Evolutionary conservation across 2,888 invertebrate species (phyloP).

Genomic region (Leptura quadrifasciata): DNA sequence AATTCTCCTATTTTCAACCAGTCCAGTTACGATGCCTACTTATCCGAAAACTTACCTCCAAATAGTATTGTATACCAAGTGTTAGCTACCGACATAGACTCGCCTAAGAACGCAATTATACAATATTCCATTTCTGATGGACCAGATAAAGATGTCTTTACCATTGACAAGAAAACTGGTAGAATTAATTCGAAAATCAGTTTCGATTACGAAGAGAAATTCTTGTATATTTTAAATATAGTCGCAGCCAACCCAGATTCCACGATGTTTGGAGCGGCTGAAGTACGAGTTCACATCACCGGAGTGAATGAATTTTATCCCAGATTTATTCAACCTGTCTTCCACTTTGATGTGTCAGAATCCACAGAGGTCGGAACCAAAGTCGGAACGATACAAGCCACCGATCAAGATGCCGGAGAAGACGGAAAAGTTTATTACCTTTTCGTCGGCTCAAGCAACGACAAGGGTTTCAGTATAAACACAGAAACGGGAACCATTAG

Average conservation of each 20-base stretch:
- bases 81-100: slow-evolving; percentile 89
- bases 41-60: slow-evolving; percentile 88
- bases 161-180: slow-evolving; percentile 86
- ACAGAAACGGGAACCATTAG: slow-evolving; percentile 88
- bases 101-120: slow-evolving; percentile 90
- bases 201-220: slow-evolving; percentile 92
- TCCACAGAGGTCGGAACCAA: slow-evolving; percentile 90
- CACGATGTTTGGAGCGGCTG: slow-evolving; percentile 84
- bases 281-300: slow-evolving; percentile 84
- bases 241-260: slow-evolving; percentile 92
- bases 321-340: slow-evolving; percentile 90
- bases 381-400: slow-evolving; percentile 91
- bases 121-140: slow-evolving; percentile 89
- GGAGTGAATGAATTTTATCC: slow-evolving; percentile 94
- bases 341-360: slow-evolving; percentile 95
- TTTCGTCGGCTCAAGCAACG: slow-evolving; percentile 95
- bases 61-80: slow-evolving; percentile 86
- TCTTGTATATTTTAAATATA: slow-evolving; percentile 83
- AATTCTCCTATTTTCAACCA: slow-evolving; percentile 92
- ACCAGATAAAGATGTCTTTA: slow-evolving; percentile 84
- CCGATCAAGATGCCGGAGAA: slow-evolving; percentile 91
- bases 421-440: slow-evolving; percentile 93
- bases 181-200: slow-evolving; percentile 83
- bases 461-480: slow-evolving; percentile 91
- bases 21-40: slow-evolving; percentile 83